Base-by-base conservation (phyloP, 2,113 vertebrate species). In the Choloepus hoffmanni region DNA sequence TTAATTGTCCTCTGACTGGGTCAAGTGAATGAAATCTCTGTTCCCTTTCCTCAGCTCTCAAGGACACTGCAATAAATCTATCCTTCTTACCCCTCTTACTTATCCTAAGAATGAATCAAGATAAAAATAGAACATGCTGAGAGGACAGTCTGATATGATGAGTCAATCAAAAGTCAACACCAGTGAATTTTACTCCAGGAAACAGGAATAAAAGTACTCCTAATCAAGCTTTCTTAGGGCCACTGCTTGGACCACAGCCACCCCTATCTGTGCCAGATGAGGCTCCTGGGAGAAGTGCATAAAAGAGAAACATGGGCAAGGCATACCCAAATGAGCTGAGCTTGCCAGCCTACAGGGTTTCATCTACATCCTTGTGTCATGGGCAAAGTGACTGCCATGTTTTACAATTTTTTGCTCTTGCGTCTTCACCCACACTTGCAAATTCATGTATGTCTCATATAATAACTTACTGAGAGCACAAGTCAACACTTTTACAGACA, bases 241-340 rank as follows among this genome's bases (percentile, higher is more conserved):
- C 16, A 10, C 45, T 58, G 15, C 40, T 1, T 53, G 9, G 36
- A 23, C n/a, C 13, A 21, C 4, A 13, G 2, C 26, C 36, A 16
- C 68, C 11, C 13, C 4, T 58, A 30, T 73, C 58, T 53, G 33
- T 63, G 48, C 4, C 40, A 0, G 0, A 50, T 48, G 11, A 65
- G 45, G 48, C 3, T 45, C 40, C 11, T 50, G 3, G 45, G 15
- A 28, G 40, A 55, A 1, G 13, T 11, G 30, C 50, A 40, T 12
- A 10, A n/a, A 83, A 76, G 45, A 58, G 23, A 79, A 21, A 63
- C 16, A 24, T 21, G 50, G 60, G 67, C 24, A 73, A 40, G 14
- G 72, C 13, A 5, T 30, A 30, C 21, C 40, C 60, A 55, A 23
- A 45, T 11, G 7, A 3, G 5, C 6, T 8, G 33, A 33, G 24